Evolutionary conservation across 2,888 invertebrate species (phyloP), one percentile per base, ranked within the genome.

Genomic region (Ophion slaviceki): DNA sequence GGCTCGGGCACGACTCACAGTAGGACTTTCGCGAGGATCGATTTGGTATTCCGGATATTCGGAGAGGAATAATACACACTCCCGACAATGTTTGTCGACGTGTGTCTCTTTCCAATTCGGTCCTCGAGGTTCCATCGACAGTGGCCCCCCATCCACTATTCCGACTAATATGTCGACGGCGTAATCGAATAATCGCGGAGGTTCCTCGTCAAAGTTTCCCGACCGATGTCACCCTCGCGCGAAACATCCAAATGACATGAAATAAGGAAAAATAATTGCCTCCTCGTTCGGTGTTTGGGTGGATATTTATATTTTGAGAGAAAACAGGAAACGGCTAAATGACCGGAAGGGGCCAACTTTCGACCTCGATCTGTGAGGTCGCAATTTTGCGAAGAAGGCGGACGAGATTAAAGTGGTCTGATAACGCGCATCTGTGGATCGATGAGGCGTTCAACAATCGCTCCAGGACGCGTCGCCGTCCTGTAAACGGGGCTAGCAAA

Each of bases 1-100:
- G 64, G 64, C 64, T 53, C 72, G 40, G 47, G 62, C 77, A 80
- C 74, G 80, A 83, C 68, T 72, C 75, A 77, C 68, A 11, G 53
- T 61, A 71, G 71, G 89, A 91, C 90, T 91, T 91, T 89, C 88
- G 81, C 59, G 82, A 88, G 88, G 86, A 90, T 90, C 89, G 90
- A 91, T 91, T 91, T 90, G 89, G 88, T 91, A 91, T 91, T 91
- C 91, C 88, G 88, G 89, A 91, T 90, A 91, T 90, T 90, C 88
- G 88, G 76, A 57, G 72, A 72, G 74, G 68, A 76, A 84, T 70
- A 86, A 72, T 72, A 67, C 71, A 74, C 72, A 47, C 72, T 36
- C 57, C 40, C 6, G 80, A 75, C 70, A 70, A 53, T 57, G 71
- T 53, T 72, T 67, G 45, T 74, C 28, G 17, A 57, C 62, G 32